Conservation (phyloP, 2,888 invertebrate species). For the Miltochrista miniata region DNA sequence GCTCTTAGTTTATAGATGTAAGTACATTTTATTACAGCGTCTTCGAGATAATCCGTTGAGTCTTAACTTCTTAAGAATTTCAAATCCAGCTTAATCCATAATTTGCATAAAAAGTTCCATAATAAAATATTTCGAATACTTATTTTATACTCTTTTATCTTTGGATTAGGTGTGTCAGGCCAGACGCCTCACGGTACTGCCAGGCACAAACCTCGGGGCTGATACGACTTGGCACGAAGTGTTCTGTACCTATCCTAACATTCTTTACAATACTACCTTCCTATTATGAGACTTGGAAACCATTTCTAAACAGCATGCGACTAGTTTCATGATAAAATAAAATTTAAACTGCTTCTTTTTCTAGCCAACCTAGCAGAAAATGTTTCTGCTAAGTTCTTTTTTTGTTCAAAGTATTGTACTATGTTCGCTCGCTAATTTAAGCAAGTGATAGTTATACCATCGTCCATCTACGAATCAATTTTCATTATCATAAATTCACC, state of each 20-base stretch:
- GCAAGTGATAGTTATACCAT: too few relatives aligned
- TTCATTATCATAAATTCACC: too few relatives aligned
- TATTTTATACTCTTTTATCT: slow-evolving; percentile 11
- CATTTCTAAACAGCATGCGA: slow-evolving; percentile 16
- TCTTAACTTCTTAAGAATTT: too few relatives aligned
- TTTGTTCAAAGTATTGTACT: too few relatives aligned
- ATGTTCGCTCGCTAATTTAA: too few relatives aligned
- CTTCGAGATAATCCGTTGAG: too few relatives aligned
- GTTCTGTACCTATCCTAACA: slow-evolving; percentile 21
- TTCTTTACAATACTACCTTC: slow-evolving; percentile 26
- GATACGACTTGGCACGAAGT: slow-evolving; percentile 36
- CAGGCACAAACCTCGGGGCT: slow-evolving; percentile 25
- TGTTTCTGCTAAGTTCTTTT: too few relatives aligned
- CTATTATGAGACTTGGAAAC: slow-evolving; percentile 28
- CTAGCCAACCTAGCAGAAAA: too few relatives aligned
- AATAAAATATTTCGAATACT: slow-evolving; percentile 15
- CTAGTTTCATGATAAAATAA: slow-evolving; percentile 7
- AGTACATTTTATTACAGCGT: too few relatives aligned
- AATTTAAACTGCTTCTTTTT: too few relatives aligned
- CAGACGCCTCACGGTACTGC: slow-evolving; percentile 32
- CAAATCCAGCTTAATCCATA: not conserved
- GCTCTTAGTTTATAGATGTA: too few relatives aligned
- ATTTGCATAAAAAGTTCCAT: not conserved
- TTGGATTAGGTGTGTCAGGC: slow-evolving; percentile 26
- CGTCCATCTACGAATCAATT: too few relatives aligned